Evolutionary conservation across 2,113 vertebrate genomes (phyloP).

Genomic region (Ammodytes dubius): DNA sequence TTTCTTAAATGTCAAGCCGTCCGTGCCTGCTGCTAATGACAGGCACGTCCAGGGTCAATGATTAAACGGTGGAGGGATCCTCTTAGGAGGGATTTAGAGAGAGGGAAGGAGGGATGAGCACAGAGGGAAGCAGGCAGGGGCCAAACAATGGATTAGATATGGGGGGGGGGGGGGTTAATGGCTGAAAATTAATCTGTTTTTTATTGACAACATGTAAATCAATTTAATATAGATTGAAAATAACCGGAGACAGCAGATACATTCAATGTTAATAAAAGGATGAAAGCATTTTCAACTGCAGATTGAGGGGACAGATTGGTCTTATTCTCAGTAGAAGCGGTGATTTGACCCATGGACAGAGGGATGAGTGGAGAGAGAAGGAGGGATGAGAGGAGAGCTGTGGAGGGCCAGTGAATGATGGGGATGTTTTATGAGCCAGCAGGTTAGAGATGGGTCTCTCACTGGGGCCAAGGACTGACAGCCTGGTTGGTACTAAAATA

Average conservation of each 20-base stretch:
- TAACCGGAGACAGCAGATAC: too few species aligned
- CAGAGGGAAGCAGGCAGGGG: background rate
- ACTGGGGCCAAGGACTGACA: background rate
- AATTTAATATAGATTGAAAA: too few species aligned
- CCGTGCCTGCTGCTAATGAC: constrained; percentile 65
- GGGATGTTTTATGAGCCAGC: constrained; percentile 40
- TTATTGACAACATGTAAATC: too few species aligned
- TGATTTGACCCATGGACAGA: too few species aligned
- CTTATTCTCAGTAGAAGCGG: too few species aligned
- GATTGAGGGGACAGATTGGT: too few species aligned
- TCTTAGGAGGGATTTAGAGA: constrained; percentile 30
- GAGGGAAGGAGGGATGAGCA: constrained; percentile 22
- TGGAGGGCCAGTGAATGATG: constrained; percentile 12
- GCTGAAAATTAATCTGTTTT: too few species aligned
- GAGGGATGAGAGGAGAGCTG: constrained; percentile 30
- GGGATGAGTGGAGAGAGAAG: constrained; percentile 28
- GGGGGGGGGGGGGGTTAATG: too few species aligned
- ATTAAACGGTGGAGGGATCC: constrained; percentile 54
- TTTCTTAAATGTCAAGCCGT: constrained; percentile 82
- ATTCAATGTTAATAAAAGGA: too few species aligned
- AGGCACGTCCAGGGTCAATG: constrained; percentile 64
- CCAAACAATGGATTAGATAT: too few species aligned
- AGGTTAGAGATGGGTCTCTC: background rate
- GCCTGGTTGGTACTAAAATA: background rate
- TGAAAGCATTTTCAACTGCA: too few species aligned